These are phyloP conservation scores for Netelia inedita DNA, from an alignment of 2,888 invertebrate species.

Conservation along the genomic window DNA sequence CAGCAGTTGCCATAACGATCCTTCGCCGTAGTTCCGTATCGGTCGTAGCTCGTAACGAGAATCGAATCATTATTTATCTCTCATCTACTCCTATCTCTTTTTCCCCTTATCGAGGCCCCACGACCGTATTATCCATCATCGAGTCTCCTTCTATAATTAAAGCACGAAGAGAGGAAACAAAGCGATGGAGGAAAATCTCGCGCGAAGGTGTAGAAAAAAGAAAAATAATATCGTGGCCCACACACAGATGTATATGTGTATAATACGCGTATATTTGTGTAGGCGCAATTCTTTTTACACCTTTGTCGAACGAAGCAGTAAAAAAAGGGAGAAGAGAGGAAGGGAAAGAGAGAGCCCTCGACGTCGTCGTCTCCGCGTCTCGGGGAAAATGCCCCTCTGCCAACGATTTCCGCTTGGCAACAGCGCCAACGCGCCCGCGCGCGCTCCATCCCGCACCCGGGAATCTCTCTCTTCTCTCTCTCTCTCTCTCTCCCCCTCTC, in stretches of 20 bases:
- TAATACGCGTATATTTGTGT: background rate
- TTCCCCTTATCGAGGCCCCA: background rate
- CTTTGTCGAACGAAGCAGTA: background rate
- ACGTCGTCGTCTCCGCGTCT: conserved; percentile 46
- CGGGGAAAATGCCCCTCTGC: conserved; percentile 64
- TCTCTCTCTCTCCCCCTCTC: too few species aligned
- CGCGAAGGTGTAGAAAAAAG: conserved; percentile 5
- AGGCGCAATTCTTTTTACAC: background rate
- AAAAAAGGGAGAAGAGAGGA: conserved; percentile 20
- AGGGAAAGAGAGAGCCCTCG: conserved; percentile 24
- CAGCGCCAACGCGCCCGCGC: conserved; percentile 76
- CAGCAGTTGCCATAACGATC: conserved; percentile 59
- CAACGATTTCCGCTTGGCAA: conserved; percentile 83
- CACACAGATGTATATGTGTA: background rate
- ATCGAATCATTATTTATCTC: conserved; percentile 43
- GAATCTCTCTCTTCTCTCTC: background rate
- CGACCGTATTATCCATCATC: conserved; percentile 16
- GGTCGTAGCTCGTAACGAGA: conserved; percentile 47
- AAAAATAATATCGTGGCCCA: background rate
- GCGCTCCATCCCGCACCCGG: conserved; percentile 6
- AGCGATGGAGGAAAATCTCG: background rate
- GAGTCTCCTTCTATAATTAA: conserved; percentile 5
- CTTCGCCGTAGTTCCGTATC: conserved; percentile 54
- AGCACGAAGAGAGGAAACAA: background rate
- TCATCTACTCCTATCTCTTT: background rate